A percentile compares a stretch with the other conserved stretches of the same genome.
phyloP scores from a whole-genome alignment of 2,797 vertebrate genomes.

The Uromys caudimaculatus region DNA sequence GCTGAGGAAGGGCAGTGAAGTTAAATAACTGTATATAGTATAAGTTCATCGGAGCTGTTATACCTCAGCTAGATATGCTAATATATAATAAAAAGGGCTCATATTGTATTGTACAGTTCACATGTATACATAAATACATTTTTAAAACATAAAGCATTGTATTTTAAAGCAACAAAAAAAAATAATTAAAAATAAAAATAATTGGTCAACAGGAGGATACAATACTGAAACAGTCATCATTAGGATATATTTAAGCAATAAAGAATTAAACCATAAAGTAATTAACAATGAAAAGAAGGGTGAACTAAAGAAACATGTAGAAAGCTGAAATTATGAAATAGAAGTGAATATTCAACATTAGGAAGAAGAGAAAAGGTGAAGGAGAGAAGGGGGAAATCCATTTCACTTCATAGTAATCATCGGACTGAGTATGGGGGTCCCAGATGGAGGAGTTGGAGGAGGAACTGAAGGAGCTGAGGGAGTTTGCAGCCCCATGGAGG shows the following conservation, averaged over 20 bases:
- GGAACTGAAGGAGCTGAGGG: too few relatives aligned
- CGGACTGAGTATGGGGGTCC: too few relatives aligned
- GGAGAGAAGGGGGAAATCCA: too few relatives aligned
- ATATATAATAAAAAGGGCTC: neutral
- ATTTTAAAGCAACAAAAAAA: neutral
- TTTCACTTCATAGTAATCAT: too few relatives aligned
- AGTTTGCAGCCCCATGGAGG: too few relatives aligned
- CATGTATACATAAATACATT: neutral
- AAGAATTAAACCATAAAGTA: neutral
- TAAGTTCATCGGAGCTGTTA: neutral
- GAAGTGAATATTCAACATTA: neutral
- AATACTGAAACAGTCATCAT: neutral
- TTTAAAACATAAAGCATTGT: neutral
- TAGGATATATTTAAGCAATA: neutral
- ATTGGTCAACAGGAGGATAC: neutral
- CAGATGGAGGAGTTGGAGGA: too few relatives aligned
- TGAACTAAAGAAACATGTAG: neutral
- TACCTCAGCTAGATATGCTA: neutral
- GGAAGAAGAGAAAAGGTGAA: too few relatives aligned
- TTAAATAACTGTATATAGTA: neutral
- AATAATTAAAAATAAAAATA: neutral
- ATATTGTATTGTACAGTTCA: neutral
- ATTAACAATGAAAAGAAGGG: neutral
- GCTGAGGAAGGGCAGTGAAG: neutral
- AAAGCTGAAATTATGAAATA: conserved; percentile 28